These are phyloP conservation scores for Prunella himalayana DNA, from an alignment of 2,113 vertebrate genomes.

Conservation along the genomic window DNA sequence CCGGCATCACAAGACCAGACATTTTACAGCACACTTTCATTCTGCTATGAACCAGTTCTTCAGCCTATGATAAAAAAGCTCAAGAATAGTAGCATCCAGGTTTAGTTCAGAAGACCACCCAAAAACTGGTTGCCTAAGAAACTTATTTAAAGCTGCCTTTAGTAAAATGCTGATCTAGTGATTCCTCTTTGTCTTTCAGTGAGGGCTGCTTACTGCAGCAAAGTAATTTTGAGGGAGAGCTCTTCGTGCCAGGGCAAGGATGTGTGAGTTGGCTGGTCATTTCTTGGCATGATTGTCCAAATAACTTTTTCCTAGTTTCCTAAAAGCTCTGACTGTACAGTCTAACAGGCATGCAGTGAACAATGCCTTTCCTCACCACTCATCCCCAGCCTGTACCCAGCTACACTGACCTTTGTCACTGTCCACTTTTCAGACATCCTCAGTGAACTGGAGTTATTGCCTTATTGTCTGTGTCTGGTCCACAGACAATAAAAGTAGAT, in stretches of 20 bases:
- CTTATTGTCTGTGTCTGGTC: neutral
- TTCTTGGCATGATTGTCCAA: neutral
- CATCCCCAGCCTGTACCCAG: neutral
- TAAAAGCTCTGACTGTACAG: neutral
- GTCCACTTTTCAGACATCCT: neutral
- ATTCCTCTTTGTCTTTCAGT: neutral
- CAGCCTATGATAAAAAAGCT: neutral
- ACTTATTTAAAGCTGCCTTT: neutral
- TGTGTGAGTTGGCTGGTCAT: neutral
- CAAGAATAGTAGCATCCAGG: neutral
- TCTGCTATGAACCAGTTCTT: neutral
- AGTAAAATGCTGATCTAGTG: neutral
- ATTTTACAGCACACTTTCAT: neutral
- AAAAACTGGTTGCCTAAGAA: neutral
- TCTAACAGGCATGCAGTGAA: neutral
- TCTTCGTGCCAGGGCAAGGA: neutral
- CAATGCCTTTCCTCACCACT: rapidly evolving
- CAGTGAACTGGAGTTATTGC: neutral
- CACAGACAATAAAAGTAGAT: neutral
- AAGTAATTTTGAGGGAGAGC: neutral
- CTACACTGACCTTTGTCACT: neutral
- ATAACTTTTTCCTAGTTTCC: neutral
- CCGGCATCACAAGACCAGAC: neutral
- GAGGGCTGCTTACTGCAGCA: neutral
- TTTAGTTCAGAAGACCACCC: neutral